These are phyloP conservation scores for Paramormyrops kingsleyae DNA, from an alignment of 2,113 vertebrate genomes.

Conservation along the genomic window DNA sequence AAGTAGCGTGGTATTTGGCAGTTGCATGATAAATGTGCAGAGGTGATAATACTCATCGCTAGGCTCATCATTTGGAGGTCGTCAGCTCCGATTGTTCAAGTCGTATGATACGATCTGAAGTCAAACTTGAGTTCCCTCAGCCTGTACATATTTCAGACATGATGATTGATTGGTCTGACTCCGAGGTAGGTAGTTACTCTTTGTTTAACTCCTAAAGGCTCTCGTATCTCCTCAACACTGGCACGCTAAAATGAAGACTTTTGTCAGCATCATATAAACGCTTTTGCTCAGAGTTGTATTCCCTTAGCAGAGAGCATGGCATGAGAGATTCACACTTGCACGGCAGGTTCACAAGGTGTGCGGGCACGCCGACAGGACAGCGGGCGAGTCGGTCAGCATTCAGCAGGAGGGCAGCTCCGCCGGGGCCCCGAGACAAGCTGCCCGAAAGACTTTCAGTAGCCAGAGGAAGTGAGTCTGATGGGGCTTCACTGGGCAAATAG, in stretches of 20 bases:
- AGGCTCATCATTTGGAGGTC: background rate
- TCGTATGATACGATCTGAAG: background rate
- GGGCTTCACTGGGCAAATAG: background rate
- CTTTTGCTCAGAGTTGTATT: background rate
- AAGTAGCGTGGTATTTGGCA: background rate
- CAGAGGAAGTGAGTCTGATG: slow-evolving; percentile 68
- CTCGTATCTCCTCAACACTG: background rate
- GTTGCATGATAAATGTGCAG: background rate
- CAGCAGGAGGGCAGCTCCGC: slow-evolving; percentile 58
- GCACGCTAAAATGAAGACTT: background rate
- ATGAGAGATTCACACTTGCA: background rate
- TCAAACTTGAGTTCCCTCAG: background rate
- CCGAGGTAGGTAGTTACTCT: background rate
- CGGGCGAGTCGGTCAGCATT: slow-evolving; percentile 43
- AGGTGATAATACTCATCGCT: background rate
- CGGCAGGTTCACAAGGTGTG: slow-evolving; percentile 70
- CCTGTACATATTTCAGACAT: background rate
- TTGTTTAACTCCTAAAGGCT: background rate
- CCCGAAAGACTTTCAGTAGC: slow-evolving; percentile 58
- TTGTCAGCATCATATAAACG: background rate
- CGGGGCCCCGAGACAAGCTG: slow-evolving; percentile 48
- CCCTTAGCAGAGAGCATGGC: background rate
- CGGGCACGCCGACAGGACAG: slow-evolving; percentile 60
- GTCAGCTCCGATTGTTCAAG: background rate
- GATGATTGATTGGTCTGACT: background rate